These are phyloP conservation scores for Brachionus paranguensis DNA, from an alignment of 1,140 invertebrate genomes.

Conservation along the genomic window DNA sequence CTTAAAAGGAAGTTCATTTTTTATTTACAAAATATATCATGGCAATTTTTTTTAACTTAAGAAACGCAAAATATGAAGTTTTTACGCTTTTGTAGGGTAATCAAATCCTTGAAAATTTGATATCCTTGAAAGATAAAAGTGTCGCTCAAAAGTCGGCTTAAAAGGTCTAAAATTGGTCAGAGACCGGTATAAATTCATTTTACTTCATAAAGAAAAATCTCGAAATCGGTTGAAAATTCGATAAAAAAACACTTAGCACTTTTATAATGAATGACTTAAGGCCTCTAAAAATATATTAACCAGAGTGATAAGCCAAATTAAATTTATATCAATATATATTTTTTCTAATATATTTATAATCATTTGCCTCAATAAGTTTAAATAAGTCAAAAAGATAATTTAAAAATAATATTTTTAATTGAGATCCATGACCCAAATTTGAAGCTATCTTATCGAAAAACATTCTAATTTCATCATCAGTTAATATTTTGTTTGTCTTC, in stretches of 20 bases:
- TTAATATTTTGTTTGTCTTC: background rate
- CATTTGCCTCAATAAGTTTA: background rate
- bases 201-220: background rate
- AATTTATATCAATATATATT: background rate
- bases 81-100: background rate
- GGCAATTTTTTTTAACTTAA: background rate
- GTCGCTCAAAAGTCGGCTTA: background rate
- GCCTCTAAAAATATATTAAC: background rate
- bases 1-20: background rate
- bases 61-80: background rate
- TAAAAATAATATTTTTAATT: background rate
- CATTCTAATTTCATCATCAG: background rate
- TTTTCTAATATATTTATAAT: background rate
- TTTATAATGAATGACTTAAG: background rate
- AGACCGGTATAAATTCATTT: background rate
- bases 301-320: background rate
- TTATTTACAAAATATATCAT: background rate
- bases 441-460: background rate
- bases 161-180: background rate
- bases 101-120: background rate
- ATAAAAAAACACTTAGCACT: background rate
- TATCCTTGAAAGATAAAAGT: background rate
- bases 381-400: background rate
- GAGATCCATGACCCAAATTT: background rate
- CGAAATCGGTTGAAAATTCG: background rate